phyloP scores from a whole-genome alignment of 2,888 invertebrate genomes.

The Tipula vernalis region DNA sequence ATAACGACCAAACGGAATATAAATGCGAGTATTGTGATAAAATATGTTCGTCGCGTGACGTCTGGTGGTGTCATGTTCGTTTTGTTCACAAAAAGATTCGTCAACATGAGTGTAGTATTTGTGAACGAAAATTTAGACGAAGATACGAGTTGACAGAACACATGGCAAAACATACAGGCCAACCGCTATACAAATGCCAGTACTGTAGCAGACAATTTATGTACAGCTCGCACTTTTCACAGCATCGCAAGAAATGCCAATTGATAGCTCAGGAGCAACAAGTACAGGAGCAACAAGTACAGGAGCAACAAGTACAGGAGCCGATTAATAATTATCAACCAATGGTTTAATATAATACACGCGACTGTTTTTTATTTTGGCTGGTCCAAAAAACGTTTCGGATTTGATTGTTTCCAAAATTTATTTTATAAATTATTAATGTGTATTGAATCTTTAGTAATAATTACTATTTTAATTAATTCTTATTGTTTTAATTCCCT shows the following conservation, averaged over 20 bases:
- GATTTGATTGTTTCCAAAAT: background rate
- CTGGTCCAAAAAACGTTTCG: background rate
- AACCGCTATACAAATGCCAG: constrained; percentile 23
- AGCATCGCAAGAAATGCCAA: constrained; percentile 23
- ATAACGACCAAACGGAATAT: constrained; percentile 15
- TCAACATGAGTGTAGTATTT: constrained; percentile 16
- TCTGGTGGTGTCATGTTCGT: constrained; percentile 15
- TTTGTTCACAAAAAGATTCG: constrained; percentile 17
- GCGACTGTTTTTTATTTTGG: background rate
- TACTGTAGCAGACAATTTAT: constrained; percentile 24
- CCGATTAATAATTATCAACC: background rate
- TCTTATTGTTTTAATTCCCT: background rate
- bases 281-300: background rate
- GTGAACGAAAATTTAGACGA: constrained; percentile 16
- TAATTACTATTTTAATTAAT: background rate
- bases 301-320: background rate
- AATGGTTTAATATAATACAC: background rate
- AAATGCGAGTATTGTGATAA: constrained; percentile 16
- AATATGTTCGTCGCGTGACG: constrained; percentile 15
- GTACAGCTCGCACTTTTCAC: constrained; percentile 24
- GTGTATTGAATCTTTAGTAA: background rate
- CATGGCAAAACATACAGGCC: constrained; percentile 23
- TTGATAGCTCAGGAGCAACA: background rate
- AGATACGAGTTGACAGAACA: constrained; percentile 19
- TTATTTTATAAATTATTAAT: too few species aligned